Base-by-base conservation (phyloP, 2,113 vertebrate genomes). In the Balaenoptera acutorostrata region DNA sequence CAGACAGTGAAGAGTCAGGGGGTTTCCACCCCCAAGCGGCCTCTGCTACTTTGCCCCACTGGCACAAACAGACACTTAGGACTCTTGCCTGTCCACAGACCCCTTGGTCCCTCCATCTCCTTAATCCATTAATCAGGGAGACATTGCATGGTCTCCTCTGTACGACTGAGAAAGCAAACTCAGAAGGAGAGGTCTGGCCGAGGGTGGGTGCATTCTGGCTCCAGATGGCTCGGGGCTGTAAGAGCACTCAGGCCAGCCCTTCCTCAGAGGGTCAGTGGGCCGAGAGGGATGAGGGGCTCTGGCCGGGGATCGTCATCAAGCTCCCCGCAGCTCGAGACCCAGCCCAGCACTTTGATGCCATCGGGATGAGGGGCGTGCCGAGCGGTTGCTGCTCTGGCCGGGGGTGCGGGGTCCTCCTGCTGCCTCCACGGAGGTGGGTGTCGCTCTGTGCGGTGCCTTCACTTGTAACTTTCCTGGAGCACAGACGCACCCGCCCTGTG, bases 401-500 rank as follows among this genome's bases (percentile, higher is more conserved):
- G 39, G 66, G 5, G 8, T 0, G 49, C 46, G 20, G 52, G 23
- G 41, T 15, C 61, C 31, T 31, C 36, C 36, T 6, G 92, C 6
- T 33, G 25, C 46, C 46, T 39, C 12, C 1, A 0, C 11, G 1
- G 15, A 33, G 31, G 27, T 14, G 10, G 0, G 2, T 1, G 21
- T 17, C 52, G 6, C 66, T 57, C 74, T 33, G 83, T 25, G 31
- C 0, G 0, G 27, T 5, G 69, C 49, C 81, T 27, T 29, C 55
- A 7, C 4, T 20, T 2, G 23, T 9, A 5, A 46, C 66, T 82
- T 36, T 57, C 75, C 31, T 33, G 57, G 39, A n/a, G 20, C 46
- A 13, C 0, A 8, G 29, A 15, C 5, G 0, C 2, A 11, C 25
- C 9, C 0, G 4, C 11, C n/a, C 63, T 78, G 20, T 5, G 12